A percentile compares a stretch with the other conserved stretches of the same genome.
These are phyloP conservation scores for Odiellus spinosus DNA, from an alignment of 2,888 invertebrate genomes.

Conservation along the genomic window DNA sequence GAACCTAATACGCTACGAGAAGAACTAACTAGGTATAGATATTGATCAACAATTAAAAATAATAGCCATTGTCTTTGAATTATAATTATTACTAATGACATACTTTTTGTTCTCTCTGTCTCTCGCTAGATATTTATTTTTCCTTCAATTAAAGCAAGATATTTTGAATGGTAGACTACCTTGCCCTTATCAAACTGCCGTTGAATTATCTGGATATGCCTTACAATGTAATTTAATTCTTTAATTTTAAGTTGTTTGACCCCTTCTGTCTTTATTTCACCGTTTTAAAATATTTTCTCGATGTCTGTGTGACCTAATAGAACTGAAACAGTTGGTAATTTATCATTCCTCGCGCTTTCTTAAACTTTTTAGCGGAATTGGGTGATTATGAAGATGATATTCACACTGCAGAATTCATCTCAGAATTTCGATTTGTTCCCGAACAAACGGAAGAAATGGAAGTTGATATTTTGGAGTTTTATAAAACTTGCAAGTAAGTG, in stretches of 20 bases:
- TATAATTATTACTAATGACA: background rate
- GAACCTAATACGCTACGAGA: slow-evolving; percentile 93
- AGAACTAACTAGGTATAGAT: slow-evolving; percentile 64
- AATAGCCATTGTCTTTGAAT: background rate
- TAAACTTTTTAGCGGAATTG: slow-evolving; percentile 51
- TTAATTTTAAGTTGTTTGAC: background rate
- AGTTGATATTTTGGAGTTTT: slow-evolving; percentile 79
- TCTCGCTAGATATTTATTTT: slow-evolving; percentile 71
- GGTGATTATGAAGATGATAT: slow-evolving; percentile 85
- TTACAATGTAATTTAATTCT: slow-evolving; percentile 63
- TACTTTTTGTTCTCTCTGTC: background rate
- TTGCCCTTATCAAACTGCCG: slow-evolving; percentile 67
- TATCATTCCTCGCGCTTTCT: no score
- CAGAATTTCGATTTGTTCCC: slow-evolving; percentile 93
- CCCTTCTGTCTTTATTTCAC: no score
- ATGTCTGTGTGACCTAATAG: no score
- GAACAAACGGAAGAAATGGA: slow-evolving; percentile 95
- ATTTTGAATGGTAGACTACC: slow-evolving; percentile 77
- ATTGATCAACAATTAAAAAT: slow-evolving; percentile 56
- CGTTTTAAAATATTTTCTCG: no score
- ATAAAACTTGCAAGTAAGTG: slow-evolving; percentile 37
- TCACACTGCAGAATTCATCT: slow-evolving; percentile 91
- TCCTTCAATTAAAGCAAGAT: slow-evolving; percentile 90
- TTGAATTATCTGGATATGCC: slow-evolving; percentile 78
- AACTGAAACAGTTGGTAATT: no score